Base-by-base conservation (phyloP, 92 coral and sea anemone genomes). In the Parazoanthus atlanticus region DNA sequence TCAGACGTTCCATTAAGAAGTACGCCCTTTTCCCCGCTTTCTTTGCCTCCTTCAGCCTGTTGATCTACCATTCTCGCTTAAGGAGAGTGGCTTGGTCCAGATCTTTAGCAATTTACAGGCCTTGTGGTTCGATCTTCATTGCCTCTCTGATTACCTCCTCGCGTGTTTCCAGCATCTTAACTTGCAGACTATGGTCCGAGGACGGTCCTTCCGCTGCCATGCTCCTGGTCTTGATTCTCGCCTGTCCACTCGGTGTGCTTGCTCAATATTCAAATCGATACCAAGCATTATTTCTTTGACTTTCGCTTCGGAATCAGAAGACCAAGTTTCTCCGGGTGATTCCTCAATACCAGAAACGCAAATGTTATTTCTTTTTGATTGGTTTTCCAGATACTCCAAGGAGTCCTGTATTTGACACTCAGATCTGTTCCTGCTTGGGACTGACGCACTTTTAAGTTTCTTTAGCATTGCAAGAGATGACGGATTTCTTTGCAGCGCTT, bases 281-380 rank as follows among this genome's bases (percentile, higher is more conserved):
- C n/a, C n/a, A n/a, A n/a, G n/a, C n/a, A n/a, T n/a, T n/a, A n/a
- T n/a, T n/a, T n/a, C 67, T 54, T 79, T 79, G 65, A 79, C 84
- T 79, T 28, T 79, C 54, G 28, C 67, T 34, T 79, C 84, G 12
- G 84, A 79, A 6, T 41, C 56, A n/a, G n/a, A n/a, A 49, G 66
- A 69, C 84, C 84, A 79, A 56, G 84, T 79, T 79, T 49, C 70
- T 70, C 84, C 84, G 38, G 70, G 70, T 56, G 84, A 79, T 49
- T 79, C 70, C 26, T 56, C 31, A 36, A 79, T 79, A 11, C 84
- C 84, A 77, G 81, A 77, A 25, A 77, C 17, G 6, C 81, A 58
- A 77, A 77, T 77, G 52, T 77, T 77, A 46, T 77, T 77, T 46
- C 81, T 77, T 77, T 58, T 25, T 6, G 81, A 77, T 28, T 77